Evolutionary conservation across 2,888 invertebrate genomes (phyloP), one percentile per base, ranked within the genome.

Genomic region (Conistra vaccinii): DNA sequence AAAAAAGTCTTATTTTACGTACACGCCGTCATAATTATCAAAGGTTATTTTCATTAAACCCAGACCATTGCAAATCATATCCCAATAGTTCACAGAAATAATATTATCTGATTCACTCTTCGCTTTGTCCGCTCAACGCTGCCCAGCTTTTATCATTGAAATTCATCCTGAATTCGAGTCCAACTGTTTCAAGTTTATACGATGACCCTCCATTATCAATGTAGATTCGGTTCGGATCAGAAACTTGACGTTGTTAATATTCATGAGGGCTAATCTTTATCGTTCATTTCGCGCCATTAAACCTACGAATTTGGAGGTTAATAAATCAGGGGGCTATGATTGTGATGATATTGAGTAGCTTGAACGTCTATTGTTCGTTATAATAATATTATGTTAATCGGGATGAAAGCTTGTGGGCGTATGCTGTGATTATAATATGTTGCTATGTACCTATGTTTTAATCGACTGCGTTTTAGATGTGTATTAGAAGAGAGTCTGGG

Each of bases 281-380:
- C 93, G 90, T 90, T 90, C 90, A 92, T 92, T 92, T 92, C 92
- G 87, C 90, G 81, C 92, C 94, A 93, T 94, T 94, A 91, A 92
- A 85, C 90, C 85, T 86, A 91, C 88, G 88, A 91, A 89, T 87
- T 84, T 85, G 76, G 85, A 87, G 87, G 90, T 89, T 91, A 89
- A 92, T 93, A 93, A 93, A 93, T 93, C 91, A 91, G 84, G 73
- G 68, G 74, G 84, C 83, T 89, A 87, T 88, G 86, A 85, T 85
- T 88, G 81, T 89, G 87, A 89, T 83, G 84, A 81, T 68, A 68
- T 86, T 75, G 72, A 83, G 70, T 81, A 72, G 76, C 72, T 79
- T 76, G 67, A 51, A 62, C 32, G 66, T 75, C 81, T 73, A 86
- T 89, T 88, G 88, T 85, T 84, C 57, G 65, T 55, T 76, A 57